Evolutionary conservation across 1,140 invertebrate genomes (phyloP), one percentile per base, ranked within the genome.

Genomic region (Samia ricini): DNA sequence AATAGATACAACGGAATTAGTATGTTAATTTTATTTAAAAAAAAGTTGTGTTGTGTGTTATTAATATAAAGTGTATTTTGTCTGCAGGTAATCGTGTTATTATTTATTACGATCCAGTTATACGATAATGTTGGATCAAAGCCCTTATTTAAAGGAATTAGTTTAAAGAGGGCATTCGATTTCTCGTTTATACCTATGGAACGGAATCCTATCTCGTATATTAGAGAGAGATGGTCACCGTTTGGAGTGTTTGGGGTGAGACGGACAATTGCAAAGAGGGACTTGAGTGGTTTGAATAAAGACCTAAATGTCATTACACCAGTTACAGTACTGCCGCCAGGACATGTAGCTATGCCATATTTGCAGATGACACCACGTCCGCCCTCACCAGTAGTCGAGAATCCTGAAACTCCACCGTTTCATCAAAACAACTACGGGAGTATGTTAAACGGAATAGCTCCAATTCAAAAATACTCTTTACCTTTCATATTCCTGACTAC

Each of bases 191-290:
- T 69, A 42, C 80, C 80, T 21, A 55, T 76, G 15, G 69, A 71
- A 33, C 67, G 74, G 12, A 73, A 76, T 49, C 72, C 72, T 6
- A 60, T 78, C 52, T 63, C 67, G 0, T 73, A 79, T 58, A 68
- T 79, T n/a, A 77, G 68, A 20, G 75, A 85, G 59, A 82, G 79
- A 73, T 72, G 81, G 71, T 73, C 78, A 4, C 82, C 81, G 8
- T 85, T 88, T 56, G 79, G 78, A 54, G 70, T 64, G 42, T 78
- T 79, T 62, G 78, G 76, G 58, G 56, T 71, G 3, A 79, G 74
- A 63, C 78, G 79, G 68, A 63, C 57, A 21, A 72, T 88, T 55
- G 70, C 72, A 20, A 76, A 76, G 48, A 72, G 79, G 57, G 65
- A 75, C 58, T n/a, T 63, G 42, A 67, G 59, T 42, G 33, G 57